These are phyloP conservation scores for Leptobrachium leishanense DNA, from an alignment of 2,113 vertebrate genomes.

Conservation along the genomic window DNA sequence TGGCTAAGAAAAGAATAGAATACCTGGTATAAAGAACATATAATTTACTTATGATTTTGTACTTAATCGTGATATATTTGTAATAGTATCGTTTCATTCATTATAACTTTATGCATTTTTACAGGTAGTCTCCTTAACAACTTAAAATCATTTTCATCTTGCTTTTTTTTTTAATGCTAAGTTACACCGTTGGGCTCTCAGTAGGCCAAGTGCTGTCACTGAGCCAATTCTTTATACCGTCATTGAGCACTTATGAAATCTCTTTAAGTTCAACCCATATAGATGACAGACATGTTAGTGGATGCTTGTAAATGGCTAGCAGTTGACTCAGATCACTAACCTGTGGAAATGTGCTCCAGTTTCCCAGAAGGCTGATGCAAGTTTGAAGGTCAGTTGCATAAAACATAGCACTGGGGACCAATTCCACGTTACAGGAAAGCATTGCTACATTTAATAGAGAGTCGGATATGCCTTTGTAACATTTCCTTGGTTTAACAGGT, in stretches of 20 bases:
- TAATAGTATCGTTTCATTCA: neutral
- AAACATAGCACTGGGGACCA: constrained; percentile 25
- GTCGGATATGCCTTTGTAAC: neutral
- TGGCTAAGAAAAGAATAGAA: too few species aligned
- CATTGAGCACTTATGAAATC: constrained; percentile 27
- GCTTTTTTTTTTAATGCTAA: neutral
- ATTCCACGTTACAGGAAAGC: constrained; percentile 24
- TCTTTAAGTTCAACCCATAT: constrained; percentile 23
- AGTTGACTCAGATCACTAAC: constrained; percentile 41
- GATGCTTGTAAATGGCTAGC: constrained; percentile 41
- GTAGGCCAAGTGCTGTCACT: constrained; percentile 30
- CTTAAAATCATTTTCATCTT: constrained; percentile 19
- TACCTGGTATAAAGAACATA: too few species aligned
- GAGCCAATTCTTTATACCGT: constrained; percentile 29
- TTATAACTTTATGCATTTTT: neutral
- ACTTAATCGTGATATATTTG: neutral
- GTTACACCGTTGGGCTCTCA: constrained; percentile 26
- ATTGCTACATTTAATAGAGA: constrained; percentile 15
- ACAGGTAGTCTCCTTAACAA: too few species aligned
- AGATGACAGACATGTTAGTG: constrained; percentile 32
- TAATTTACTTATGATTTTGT: neutral
- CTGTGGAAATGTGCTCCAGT: constrained; percentile 29
- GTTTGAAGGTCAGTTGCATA: constrained; percentile 16
- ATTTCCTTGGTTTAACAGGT: neutral
- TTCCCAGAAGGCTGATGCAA: constrained; percentile 43